Evolutionary conservation across 2,113 vertebrate species (phyloP).

Genomic region (Taurulus bubalis): DNA sequence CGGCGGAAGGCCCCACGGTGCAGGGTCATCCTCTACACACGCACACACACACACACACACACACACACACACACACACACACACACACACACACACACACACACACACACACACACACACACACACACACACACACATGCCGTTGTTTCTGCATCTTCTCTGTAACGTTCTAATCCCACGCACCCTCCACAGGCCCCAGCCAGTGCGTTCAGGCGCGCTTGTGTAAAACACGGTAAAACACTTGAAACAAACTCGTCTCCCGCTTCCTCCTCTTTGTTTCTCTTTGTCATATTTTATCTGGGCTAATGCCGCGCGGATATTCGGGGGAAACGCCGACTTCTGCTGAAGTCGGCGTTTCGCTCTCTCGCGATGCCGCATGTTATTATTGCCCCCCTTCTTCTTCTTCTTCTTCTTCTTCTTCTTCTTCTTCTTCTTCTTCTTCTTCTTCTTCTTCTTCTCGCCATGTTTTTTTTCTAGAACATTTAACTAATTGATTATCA

Average conservation of each 20-base stretch:
- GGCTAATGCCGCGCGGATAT: constrained; percentile 71
- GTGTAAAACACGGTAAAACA: constrained; percentile 67
- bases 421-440: too few species aligned
- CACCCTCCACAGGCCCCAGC: constrained; percentile 35
- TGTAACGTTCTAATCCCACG: constrained; percentile 47
- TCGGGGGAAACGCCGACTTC: constrained; percentile 64
- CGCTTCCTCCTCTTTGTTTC: constrained; percentile 30
- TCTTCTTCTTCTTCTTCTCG: too few species aligned
- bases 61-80: too few species aligned
- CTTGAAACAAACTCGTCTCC: constrained; percentile 49
- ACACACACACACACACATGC: too few species aligned
- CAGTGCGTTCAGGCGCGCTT: constrained; percentile 58
- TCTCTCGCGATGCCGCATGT: constrained; percentile 51
- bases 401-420: too few species aligned
- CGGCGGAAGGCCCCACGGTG: too few species aligned
- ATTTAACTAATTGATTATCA: constrained; percentile 85
- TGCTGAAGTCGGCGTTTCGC: constrained; percentile 76
- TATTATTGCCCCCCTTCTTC: constrained; percentile 21
- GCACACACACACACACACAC: too few species aligned
- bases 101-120: constrained; percentile 3
- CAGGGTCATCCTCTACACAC: too few species aligned
- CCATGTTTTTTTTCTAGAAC: constrained; percentile 73
- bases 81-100: neutral
- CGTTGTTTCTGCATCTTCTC: constrained; percentile 17
- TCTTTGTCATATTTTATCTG: constrained; percentile 63